phyloP scores from a whole-genome alignment of 2,888 invertebrate genomes.

The Drosophila meridiana region DNA sequence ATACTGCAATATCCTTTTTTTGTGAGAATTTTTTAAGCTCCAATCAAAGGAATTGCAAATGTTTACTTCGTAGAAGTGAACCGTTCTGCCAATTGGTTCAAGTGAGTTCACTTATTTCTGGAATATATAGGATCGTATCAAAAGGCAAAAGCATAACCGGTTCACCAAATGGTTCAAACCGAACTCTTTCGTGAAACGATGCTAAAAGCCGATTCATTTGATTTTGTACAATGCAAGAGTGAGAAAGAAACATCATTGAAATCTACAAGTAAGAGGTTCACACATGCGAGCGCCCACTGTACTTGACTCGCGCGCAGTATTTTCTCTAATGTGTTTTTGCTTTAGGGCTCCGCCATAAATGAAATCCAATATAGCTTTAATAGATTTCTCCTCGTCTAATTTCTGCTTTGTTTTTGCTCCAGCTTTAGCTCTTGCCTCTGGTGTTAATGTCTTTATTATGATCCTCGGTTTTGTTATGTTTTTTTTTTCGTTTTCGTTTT shows the following conservation, averaged over 20 bases:
- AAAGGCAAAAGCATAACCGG: not conserved
- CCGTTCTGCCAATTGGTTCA: no score
- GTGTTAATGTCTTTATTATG: conserved; percentile 51
- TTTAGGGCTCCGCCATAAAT: conserved; percentile 8
- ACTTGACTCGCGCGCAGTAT: not conserved
- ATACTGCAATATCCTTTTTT: no score
- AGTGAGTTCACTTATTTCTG: no score
- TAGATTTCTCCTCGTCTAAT: conserved; percentile 31
- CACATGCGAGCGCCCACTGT: conserved; percentile 2
- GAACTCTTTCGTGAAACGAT: not conserved
- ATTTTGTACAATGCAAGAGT: not conserved
- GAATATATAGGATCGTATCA: no score
- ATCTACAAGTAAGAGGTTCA: not conserved
- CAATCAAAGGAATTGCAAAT: no score
- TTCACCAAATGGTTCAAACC: not conserved
- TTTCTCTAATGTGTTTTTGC: not conserved
- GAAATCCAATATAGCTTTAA: conserved; percentile 27
- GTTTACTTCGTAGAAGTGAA: no score
- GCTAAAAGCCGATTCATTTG: not conserved
- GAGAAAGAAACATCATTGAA: not conserved
- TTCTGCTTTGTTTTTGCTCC: conserved; percentile 11
- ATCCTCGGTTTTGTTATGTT: not conserved
- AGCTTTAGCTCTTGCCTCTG: conserved; percentile 3
- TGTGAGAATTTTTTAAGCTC: no score
- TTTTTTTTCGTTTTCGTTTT: not conserved